These are phyloP conservation scores for Rhinoraja longicauda DNA, from an alignment of 2,797 vertebrate species.

Conservation along the genomic window DNA sequence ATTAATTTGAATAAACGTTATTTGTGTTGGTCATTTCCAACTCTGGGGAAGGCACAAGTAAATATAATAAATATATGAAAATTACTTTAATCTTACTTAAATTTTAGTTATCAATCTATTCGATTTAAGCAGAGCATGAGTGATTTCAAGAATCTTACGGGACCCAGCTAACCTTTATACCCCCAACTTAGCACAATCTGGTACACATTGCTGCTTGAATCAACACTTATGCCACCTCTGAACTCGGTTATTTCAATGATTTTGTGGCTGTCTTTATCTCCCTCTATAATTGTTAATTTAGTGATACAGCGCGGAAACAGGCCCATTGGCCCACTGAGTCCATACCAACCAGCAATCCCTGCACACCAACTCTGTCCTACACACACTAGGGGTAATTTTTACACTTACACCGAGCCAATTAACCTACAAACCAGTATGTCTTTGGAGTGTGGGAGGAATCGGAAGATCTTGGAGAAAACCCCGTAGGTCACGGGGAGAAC, in stretches of 20 bases:
- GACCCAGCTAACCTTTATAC: background rate
- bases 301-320: too few species aligned
- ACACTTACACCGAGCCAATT: too few species aligned
- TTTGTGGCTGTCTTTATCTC: background rate
- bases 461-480: too few species aligned
- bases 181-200: background rate
- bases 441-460: too few species aligned
- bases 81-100: background rate
- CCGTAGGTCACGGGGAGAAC: too few species aligned
- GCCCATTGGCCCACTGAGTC: too few species aligned
- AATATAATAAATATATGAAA: background rate
- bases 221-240: background rate
- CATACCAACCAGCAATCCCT: too few species aligned
- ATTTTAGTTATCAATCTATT: background rate
- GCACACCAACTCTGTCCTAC: too few species aligned
- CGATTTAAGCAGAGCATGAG: background rate
- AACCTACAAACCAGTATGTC: too few species aligned
- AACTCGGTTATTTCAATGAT: background rate
- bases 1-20: background rate
- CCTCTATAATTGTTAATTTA: background rate
- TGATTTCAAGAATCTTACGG: background rate
- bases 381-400: too few species aligned
- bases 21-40: background rate
- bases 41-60: background rate
- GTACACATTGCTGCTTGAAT: background rate